Conservation (phyloP, 2,888 invertebrate species). For the Trissonchulus sp. region DNA sequence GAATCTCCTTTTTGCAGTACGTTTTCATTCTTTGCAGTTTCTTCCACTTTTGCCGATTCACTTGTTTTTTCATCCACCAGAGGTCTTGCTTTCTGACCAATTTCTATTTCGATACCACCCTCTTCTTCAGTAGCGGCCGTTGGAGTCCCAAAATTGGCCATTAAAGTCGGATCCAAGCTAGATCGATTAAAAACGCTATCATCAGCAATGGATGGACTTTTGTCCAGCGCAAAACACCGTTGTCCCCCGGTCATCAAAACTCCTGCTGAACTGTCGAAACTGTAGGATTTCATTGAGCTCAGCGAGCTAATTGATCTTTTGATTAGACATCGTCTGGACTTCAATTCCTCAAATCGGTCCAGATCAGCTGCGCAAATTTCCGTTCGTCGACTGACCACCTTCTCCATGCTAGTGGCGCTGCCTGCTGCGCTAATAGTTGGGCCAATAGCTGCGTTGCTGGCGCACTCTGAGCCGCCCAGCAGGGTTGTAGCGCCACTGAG, state of each 20-base stretch:
- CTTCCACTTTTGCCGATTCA: too few relatives aligned
- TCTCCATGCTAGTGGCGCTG: not conserved
- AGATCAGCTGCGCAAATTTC: not conserved
- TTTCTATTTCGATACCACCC: too few relatives aligned
- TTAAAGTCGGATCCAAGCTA: not conserved
- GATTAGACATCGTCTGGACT: not conserved
- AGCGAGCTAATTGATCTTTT: not conserved
- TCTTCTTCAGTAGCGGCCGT: too few relatives aligned
- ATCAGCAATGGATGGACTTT: not conserved
- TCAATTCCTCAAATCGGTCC: not conserved
- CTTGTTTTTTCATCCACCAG: too few relatives aligned
- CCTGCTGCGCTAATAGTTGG: not conserved
- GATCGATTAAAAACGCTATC: not conserved
- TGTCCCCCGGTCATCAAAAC: slow-evolving; percentile 55
- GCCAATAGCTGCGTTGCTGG: not conserved
- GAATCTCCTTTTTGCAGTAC: not conserved
- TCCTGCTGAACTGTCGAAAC: slow-evolving; percentile 57
- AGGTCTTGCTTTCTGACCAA: too few relatives aligned
- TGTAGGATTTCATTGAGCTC: not conserved
- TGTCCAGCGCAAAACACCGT: not conserved
- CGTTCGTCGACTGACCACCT: not conserved
- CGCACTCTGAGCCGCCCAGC: not conserved
- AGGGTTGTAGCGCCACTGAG: not conserved
- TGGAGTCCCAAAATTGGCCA: too few relatives aligned
- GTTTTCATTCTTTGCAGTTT: not conserved